phyloP scores from a whole-genome alignment of 92 coral and sea anemone species.

The Palythoa caribaeorum region DNA sequence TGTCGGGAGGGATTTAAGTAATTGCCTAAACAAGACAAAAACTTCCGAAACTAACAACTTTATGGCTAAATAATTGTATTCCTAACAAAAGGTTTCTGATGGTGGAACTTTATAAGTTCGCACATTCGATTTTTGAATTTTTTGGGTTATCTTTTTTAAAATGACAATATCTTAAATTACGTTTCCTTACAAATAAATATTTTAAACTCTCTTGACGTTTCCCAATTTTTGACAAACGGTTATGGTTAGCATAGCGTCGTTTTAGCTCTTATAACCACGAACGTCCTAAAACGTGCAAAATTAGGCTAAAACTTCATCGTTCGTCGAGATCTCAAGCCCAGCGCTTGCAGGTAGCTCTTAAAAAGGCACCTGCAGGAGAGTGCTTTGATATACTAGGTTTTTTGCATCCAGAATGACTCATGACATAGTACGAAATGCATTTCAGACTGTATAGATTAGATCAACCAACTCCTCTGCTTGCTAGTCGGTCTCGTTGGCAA shows the following conservation, averaged over 20 bases:
- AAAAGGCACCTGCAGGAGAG: conserved; percentile 19
- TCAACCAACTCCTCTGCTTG: background rate
- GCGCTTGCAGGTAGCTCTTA: conserved; percentile 7
- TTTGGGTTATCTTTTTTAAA: conserved; percentile 32
- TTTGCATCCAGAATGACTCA: conserved; percentile 24
- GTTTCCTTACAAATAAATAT: conserved; percentile 48
- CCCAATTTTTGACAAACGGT: conserved; percentile 32
- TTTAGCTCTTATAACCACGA: conserved; percentile 10
- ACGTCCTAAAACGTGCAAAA: conserved; percentile 4
- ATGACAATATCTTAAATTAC: conserved; percentile 32
- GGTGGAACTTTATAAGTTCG: conserved; percentile 38
- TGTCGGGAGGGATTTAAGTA: conserved; percentile 48
- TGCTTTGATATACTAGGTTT: background rate
- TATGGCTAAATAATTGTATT: conserved; percentile 43
- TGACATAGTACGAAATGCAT: conserved; percentile 42
- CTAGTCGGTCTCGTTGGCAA: background rate
- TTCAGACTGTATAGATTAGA: conserved; percentile 16
- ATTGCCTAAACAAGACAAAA: conserved; percentile 46
- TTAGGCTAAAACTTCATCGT: background rate
- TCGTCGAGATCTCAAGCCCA: background rate
- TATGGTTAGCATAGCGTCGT: background rate
- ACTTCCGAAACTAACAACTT: conserved; percentile 49
- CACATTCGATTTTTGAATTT: conserved; percentile 1
- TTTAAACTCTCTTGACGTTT: conserved; percentile 40
- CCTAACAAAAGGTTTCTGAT: conserved; percentile 39